Evolutionary conservation across 2,113 vertebrate species (phyloP).

Genomic region (Rhinichthys klamathensis): DNA sequence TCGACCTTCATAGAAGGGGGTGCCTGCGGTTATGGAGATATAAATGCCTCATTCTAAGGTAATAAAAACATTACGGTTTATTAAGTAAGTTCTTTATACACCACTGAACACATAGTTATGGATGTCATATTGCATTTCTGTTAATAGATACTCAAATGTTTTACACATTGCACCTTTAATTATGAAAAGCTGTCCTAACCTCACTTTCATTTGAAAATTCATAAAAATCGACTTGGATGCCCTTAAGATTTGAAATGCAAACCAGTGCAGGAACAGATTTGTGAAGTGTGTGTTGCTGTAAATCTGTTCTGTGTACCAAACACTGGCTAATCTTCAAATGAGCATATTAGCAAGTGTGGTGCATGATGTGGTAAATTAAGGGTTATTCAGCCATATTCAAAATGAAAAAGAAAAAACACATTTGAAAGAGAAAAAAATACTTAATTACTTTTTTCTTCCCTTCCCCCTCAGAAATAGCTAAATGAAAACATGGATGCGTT

Average conservation of each 20-base stretch:
- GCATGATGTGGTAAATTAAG: not conserved
- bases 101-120: too few species aligned
- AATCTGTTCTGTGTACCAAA: not conserved
- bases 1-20: too few species aligned
- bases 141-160: too few species aligned
- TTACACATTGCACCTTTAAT: too few species aligned
- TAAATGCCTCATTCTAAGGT: too few species aligned
- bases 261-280: not conserved
- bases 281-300: not conserved
- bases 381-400: not conserved
- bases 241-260: not conserved
- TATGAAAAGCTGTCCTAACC: not conserved
- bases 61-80: too few species aligned
- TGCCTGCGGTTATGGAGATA: too few species aligned
- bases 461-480: constrained; percentile 49
- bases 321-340: not conserved
- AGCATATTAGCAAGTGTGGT: not conserved
- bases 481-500: constrained; percentile 43
- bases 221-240: not conserved
- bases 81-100: too few species aligned
- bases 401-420: not conserved
- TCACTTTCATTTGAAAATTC: not conserved
- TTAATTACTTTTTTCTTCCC: constrained; percentile 46
- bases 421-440: not conserved
- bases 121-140: too few species aligned